A percentile compares a stretch with the other conserved stretches of the same genome.
These are phyloP conservation scores for Tenthredo notha DNA, from an alignment of 2,888 invertebrate species.

Conservation along the genomic window DNA sequence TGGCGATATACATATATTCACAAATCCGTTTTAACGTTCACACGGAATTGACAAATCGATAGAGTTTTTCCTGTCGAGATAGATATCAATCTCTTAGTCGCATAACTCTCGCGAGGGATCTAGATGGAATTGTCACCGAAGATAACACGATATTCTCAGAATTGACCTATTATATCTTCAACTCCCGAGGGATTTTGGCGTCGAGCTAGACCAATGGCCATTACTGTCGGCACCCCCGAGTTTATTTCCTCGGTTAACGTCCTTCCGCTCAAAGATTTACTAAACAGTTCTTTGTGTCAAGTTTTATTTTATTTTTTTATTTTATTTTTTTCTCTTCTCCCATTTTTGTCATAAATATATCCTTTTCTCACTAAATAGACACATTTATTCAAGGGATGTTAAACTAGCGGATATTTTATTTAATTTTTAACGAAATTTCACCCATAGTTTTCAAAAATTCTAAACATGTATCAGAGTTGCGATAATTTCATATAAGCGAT, in stretches of 20 bases:
- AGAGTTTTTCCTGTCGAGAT: background rate
- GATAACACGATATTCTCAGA: constrained; percentile 39
- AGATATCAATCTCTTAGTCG: constrained; percentile 2
- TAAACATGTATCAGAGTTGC: background rate
- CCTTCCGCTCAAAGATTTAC: constrained; percentile 16
- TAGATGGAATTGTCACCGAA: constrained; percentile 17
- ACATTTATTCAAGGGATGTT: background rate
- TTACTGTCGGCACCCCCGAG: constrained; percentile 21
- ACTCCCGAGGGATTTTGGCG: constrained; percentile 17
- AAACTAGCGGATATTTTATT: background rate
- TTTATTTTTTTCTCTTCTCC: too few relatives aligned
- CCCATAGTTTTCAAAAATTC: background rate
- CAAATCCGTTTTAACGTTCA: background rate
- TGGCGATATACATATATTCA: background rate
- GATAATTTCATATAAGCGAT: background rate
- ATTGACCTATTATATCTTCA: constrained; percentile 32
- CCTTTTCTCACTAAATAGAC: background rate
- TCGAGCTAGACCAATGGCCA: constrained; percentile 20
- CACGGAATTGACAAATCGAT: constrained; percentile 13
- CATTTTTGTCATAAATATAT: background rate
- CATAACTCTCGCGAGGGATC: background rate
- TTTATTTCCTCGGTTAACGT: constrained; percentile 22
- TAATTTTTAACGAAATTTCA: background rate
- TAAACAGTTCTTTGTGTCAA: background rate
- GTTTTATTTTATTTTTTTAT: background rate